Conservation (phyloP, 2,113 vertebrate species). For the Typhlomys cinereus region DNA sequence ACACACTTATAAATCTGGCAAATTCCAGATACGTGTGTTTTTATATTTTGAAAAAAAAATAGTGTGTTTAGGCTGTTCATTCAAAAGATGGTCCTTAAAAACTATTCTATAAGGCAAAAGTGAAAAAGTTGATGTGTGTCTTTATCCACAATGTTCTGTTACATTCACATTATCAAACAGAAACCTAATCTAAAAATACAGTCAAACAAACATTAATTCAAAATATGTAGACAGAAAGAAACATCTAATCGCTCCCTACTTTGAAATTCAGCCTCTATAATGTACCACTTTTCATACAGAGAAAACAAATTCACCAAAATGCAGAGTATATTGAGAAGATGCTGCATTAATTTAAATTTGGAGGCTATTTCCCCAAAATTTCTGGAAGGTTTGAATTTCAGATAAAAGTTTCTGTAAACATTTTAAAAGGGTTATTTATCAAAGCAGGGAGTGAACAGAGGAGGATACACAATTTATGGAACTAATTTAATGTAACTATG, state of each 20-base stretch:
- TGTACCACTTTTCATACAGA: conserved; percentile 9
- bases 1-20: conserved; percentile 62
- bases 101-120: conserved; percentile 15
- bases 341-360: conserved; percentile 54
- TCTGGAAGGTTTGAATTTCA: conserved; percentile 17
- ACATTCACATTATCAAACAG: conserved; percentile 36
- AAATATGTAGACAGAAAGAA: conserved; percentile 1
- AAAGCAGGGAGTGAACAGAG: background rate
- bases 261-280: conserved; percentile 50
- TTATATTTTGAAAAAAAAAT: background rate
- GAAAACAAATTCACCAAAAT: conserved; percentile 35
- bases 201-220: conserved; percentile 20
- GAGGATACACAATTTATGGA: background rate
- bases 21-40: conserved; percentile 45
- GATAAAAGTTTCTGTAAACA: conserved; percentile 40
- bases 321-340: conserved; percentile 15
- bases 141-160: background rate
- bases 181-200: conserved; percentile 61
- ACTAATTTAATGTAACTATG: conserved; percentile 18
- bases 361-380: conserved; percentile 54
- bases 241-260: background rate
- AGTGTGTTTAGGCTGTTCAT: conserved; percentile 38
- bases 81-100: conserved; percentile 41
- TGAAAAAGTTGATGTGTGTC: background rate
- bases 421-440: background rate